phyloP scores from a whole-genome alignment of 2,113 vertebrate species.

The Balaeniceps rex region DNA sequence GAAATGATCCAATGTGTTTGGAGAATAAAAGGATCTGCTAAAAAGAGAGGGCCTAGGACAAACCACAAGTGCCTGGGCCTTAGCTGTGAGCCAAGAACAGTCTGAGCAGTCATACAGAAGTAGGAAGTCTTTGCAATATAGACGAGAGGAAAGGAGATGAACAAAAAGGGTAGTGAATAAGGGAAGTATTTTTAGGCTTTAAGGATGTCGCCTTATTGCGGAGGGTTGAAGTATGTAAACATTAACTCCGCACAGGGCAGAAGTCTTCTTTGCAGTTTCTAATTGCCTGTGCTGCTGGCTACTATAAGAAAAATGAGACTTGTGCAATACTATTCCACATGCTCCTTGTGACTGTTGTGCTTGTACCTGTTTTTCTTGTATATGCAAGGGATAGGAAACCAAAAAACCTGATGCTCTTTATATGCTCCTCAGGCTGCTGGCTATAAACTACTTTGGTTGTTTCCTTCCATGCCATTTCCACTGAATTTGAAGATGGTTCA shows the following conservation, averaged over 20 bases:
- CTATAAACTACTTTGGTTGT: neutral
- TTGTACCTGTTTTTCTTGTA: neutral
- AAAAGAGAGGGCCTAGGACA: neutral
- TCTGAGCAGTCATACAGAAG: neutral
- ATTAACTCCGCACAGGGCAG: accelerated
- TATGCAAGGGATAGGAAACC: neutral
- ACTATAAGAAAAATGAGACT: neutral
- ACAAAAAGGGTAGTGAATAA: neutral
- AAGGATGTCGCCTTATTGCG: neutral
- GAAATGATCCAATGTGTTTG: neutral
- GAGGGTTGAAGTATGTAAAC: neutral
- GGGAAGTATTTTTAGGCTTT: neutral
- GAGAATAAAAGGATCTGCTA: neutral
- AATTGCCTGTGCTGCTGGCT: neutral
- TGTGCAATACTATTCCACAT: neutral
- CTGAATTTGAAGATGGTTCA: neutral
- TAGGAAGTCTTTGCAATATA: neutral
- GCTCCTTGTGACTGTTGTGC: neutral
- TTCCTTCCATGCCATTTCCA: neutral
- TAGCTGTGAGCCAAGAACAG: neutral
- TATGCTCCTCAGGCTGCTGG: neutral
- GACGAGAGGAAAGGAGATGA: neutral
- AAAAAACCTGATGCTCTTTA: neutral
- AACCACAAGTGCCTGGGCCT: neutral
- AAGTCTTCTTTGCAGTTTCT: neutral